Percentiles rank a stretch among this genome's conserved stretches.
phyloP scores from a whole-genome alignment of 2,888 invertebrate genomes.

The Pollenia griseotomentosa region DNA sequence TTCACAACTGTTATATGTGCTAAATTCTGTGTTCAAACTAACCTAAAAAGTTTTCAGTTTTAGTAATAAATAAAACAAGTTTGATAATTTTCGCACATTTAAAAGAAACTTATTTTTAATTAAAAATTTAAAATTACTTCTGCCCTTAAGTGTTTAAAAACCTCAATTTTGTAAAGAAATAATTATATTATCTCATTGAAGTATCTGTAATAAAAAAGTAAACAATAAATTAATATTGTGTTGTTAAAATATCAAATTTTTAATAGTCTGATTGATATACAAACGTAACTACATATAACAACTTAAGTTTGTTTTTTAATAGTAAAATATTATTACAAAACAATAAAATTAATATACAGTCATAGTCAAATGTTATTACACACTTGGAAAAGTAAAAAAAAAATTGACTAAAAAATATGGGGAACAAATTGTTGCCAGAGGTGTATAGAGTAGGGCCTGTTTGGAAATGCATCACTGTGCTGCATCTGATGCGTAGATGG shows the following conservation, averaged over 20 bases:
- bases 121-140: not conserved
- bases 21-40: too few relatives aligned
- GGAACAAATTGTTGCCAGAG: too few relatives aligned
- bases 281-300: not conserved
- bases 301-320: not conserved
- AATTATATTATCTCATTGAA: conserved; percentile 5
- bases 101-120: not conserved
- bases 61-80: not conserved
- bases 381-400: too few relatives aligned
- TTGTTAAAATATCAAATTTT: not conserved
- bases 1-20: too few relatives aligned
- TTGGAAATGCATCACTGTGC: too few relatives aligned
- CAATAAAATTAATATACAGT: not conserved
- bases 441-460: too few relatives aligned
- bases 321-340: not conserved
- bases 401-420: too few relatives aligned
- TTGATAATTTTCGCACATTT: conserved; percentile 19
- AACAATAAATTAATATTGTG: not conserved
- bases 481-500: too few relatives aligned
- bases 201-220: not conserved
- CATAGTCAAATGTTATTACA: not conserved
- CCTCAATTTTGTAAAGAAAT: not conserved
- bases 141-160: conserved; percentile 3
- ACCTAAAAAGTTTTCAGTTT: too few relatives aligned
- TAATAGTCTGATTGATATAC: not conserved